Evolutionary conservation across 1,140 invertebrate species (phyloP).

Genomic region (Hypsibius dujardini): DNA sequence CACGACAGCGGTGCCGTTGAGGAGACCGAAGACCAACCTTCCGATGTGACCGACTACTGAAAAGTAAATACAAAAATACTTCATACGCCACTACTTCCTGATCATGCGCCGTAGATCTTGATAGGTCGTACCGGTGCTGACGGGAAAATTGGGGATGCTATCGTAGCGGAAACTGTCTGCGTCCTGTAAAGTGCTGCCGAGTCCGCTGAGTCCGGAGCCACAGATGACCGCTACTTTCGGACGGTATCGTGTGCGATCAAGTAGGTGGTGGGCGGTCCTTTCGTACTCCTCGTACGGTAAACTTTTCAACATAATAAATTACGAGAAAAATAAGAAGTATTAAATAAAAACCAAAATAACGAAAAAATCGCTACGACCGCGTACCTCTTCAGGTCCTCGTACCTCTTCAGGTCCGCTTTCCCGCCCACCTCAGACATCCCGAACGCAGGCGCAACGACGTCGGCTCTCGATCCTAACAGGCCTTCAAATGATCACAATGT

Average conservation of each 20-base stretch:
- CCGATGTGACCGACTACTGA: conserved; percentile 39
- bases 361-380: not conserved
- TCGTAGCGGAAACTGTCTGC: conserved; percentile 20
- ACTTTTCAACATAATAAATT: not conserved
- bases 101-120: not conserved
- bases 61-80: conserved; percentile 18
- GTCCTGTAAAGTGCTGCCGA: conserved; percentile 21
- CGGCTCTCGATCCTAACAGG: not conserved
- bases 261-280: not conserved
- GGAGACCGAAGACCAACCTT: conserved; percentile 32
- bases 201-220: conserved; percentile 17
- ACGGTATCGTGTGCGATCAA: conserved; percentile 27
- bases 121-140: conserved; percentile 29
- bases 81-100: not conserved
- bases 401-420: no score
- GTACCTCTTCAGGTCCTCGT: no score
- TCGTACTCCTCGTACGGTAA: not conserved
- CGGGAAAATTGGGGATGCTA: conserved; percentile 22
- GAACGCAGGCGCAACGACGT: no score
- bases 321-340: not conserved
- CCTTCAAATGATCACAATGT: not conserved
- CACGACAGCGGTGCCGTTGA: conserved; percentile 30
- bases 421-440: no score
- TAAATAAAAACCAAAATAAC: not conserved
- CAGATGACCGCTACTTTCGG: conserved; percentile 86